phyloP scores from a whole-genome alignment of 2,888 invertebrate species.

The Oscheius sp. region DNA sequence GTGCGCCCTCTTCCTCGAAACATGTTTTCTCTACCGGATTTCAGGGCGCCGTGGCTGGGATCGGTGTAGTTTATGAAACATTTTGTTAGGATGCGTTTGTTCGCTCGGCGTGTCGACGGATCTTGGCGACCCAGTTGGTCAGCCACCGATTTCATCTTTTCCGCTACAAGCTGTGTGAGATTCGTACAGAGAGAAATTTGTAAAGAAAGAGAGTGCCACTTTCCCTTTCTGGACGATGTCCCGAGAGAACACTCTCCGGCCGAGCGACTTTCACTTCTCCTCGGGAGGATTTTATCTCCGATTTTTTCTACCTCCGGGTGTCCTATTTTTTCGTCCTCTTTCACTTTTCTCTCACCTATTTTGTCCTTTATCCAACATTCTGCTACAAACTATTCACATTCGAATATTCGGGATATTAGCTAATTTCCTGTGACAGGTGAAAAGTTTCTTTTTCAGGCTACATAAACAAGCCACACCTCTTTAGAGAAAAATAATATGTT shows the following conservation, averaged over 20 bases:
- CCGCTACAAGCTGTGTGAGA: too few relatives aligned
- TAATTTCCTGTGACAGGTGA: too few relatives aligned
- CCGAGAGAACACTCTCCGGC: not conserved
- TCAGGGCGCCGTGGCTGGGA: not conserved
- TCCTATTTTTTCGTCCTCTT: constrained; percentile 23
- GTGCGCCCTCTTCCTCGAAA: constrained; percentile 25
- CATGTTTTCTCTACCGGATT: constrained; percentile 36
- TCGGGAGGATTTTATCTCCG: constrained; percentile 2
- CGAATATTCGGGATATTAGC: too few relatives aligned
- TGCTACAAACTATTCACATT: too few relatives aligned
- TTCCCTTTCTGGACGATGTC: not conserved
- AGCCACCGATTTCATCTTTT: constrained; percentile 24
- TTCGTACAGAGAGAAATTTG: not conserved
- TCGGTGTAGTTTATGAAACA: constrained; percentile 33
- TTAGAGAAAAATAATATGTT: too few relatives aligned
- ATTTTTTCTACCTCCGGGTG: constrained; percentile 21
- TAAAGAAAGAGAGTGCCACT: not conserved
- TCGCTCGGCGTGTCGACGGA: not conserved
- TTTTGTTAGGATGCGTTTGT: constrained; percentile 21
- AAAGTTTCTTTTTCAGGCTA: too few relatives aligned
- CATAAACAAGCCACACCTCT: too few relatives aligned
- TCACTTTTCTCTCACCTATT: not conserved
- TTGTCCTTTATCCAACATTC: too few relatives aligned
- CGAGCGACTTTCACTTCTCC: constrained; percentile 8
- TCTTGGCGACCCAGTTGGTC: constrained; percentile 25